Evolutionary conservation across 2,888 invertebrate genomes (phyloP).

Genomic region (Drosophila diplacantha): DNA sequence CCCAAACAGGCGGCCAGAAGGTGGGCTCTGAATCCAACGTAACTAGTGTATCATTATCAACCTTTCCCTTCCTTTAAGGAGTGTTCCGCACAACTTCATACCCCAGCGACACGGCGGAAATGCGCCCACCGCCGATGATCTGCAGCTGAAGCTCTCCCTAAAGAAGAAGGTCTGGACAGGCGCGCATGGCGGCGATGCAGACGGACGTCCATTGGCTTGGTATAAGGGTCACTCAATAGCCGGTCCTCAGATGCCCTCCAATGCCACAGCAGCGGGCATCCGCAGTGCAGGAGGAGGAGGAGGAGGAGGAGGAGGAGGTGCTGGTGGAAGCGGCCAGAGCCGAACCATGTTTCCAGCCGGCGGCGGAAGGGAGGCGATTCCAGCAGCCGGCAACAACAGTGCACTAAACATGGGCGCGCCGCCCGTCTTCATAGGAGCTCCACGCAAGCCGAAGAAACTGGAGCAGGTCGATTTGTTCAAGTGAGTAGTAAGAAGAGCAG

Average conservation of each 20-base stretch:
- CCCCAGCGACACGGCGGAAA: slow-evolving; percentile 42
- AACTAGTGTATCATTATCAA: neutral
- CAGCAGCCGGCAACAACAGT: neutral
- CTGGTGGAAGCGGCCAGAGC: neutral
- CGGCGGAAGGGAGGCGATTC: slow-evolving; percentile 42
- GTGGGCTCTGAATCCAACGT: slow-evolving; percentile 24
- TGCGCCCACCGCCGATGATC: slow-evolving; percentile 62
- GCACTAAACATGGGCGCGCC: slow-evolving; percentile 30
- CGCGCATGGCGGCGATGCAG: slow-evolving; percentile 64
- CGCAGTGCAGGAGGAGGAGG: slow-evolving; percentile 75
- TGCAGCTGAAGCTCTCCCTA: slow-evolving; percentile 83
- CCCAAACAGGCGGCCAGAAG: slow-evolving; percentile 47
- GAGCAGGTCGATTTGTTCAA: slow-evolving; percentile 61
- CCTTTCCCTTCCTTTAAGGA: neutral
- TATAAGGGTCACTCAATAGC: slow-evolving; percentile 78
- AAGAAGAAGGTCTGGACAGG: slow-evolving; percentile 88
- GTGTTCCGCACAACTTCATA: slow-evolving; percentile 53
- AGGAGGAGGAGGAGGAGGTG: slow-evolving; percentile 73
- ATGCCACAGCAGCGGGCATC: slow-evolving; percentile 9
- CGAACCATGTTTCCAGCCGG: slow-evolving; percentile 10
- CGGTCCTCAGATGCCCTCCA: slow-evolving; percentile 33
- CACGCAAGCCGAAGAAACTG: slow-evolving; percentile 49
- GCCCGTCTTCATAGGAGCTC: slow-evolving; percentile 41
- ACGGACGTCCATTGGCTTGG: slow-evolving; percentile 82
- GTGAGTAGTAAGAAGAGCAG: slow-evolving; percentile 27